Conservation (phyloP, 2,113 vertebrate genomes). For the Rhineura floridana region DNA sequence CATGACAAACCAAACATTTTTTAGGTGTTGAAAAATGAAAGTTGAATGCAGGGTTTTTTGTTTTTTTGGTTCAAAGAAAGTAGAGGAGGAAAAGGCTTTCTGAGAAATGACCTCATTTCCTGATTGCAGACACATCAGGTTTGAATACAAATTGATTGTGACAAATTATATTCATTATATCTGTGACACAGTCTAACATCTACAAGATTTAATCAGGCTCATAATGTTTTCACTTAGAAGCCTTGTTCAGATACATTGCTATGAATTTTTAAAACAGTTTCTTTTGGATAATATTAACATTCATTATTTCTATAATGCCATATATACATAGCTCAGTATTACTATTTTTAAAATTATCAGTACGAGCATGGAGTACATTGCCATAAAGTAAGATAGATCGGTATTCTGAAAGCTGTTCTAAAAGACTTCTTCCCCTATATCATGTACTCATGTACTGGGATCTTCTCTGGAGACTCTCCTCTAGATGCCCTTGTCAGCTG, state of each 20-base stretch:
- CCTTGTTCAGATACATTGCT: neutral
- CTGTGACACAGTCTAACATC: conserved; percentile 44
- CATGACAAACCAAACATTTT: neutral
- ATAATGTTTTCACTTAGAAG: conserved; percentile 31
- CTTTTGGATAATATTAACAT: neutral
- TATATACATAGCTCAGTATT: neutral
- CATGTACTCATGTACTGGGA: neutral
- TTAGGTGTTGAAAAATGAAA: neutral
- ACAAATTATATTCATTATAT: conserved; percentile 64
- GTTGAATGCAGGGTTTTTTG: neutral
- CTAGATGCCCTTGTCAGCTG: neutral
- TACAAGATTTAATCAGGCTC: conserved; percentile 61
- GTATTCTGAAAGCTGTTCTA: neutral
- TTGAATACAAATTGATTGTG: conserved; percentile 46
- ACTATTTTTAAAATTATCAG: too few relatives aligned
- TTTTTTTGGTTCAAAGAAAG: conserved; percentile 18
- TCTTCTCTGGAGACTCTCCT: neutral
- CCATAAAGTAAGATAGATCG: neutral
- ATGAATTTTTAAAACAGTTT: neutral
- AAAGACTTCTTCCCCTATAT: neutral
- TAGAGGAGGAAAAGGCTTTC: conserved; percentile 22
- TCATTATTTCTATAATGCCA: neutral
- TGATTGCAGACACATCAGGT: conserved; percentile 31
- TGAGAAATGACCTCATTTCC: conserved; percentile 14
- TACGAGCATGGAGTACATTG: neutral